A percentile compares a stretch with the other conserved stretches of the same genome.
Evolutionary conservation across 2,113 vertebrate genomes (phyloP).

Genomic region (Colius striatus): DNA sequence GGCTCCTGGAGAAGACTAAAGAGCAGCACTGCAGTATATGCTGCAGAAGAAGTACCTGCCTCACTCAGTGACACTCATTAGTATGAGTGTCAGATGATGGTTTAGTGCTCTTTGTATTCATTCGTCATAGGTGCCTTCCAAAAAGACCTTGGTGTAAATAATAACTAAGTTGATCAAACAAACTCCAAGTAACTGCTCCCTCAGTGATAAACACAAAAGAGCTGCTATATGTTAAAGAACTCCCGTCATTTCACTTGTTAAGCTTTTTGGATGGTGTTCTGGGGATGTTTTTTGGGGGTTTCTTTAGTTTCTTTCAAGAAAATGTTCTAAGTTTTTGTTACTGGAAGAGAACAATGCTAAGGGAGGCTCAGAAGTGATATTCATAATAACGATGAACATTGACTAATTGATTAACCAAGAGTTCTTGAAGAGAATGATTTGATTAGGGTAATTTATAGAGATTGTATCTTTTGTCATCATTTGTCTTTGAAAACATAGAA

Average conservation of each 20-base stretch:
- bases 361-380: constrained; percentile 51
- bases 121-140: not conserved
- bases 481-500: constrained; percentile 80
- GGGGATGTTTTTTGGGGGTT: not conserved
- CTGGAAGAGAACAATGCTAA: constrained; percentile 2
- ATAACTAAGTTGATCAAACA: not conserved
- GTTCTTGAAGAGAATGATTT: constrained; percentile 78
- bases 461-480: constrained; percentile 83
- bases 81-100: not conserved
- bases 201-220: not conserved
- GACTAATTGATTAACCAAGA: constrained; percentile 81
- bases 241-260: not conserved
- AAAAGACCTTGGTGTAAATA: not conserved
- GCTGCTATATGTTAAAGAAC: not conserved
- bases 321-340: constrained; percentile 19
- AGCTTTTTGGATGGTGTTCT: too few relatives aligned
- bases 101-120: not conserved
- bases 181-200: not conserved
- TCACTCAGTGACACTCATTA: not conserved
- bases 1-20: not conserved
- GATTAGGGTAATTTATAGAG: constrained; percentile 83
- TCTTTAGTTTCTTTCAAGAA: not conserved
- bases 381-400: constrained; percentile 37
- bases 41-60: not conserved
- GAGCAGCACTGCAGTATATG: not conserved